Percentiles rank a stretch among this genome's conserved stretches.
phyloP scores from a whole-genome alignment of 2,797 vertebrate species.

The Hypotaenidia philippensis region DNA sequence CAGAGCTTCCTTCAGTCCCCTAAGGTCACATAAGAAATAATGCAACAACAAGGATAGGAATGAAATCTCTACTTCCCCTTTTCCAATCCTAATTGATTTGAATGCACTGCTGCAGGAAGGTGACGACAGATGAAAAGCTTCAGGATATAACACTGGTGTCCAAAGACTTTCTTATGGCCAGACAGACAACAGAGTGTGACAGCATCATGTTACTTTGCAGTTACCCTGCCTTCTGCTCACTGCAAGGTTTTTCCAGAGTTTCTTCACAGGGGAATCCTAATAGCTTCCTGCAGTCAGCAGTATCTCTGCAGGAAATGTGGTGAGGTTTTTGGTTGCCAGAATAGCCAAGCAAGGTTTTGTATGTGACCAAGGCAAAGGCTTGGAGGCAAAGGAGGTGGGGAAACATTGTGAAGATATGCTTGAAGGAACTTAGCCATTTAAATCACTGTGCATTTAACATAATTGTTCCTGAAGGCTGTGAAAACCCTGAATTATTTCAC shows the following conservation, averaged over 20 bases:
- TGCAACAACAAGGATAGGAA: background rate
- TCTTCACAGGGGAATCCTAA: background rate
- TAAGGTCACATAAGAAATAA: background rate
- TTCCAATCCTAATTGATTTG: background rate
- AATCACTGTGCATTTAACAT: background rate
- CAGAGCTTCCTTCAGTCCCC: background rate
- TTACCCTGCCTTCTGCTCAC: background rate
- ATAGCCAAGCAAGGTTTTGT: background rate
- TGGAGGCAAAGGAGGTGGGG: background rate
- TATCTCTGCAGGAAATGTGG: background rate
- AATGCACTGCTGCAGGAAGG: background rate
- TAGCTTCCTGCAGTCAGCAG: background rate
- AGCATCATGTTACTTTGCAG: background rate
- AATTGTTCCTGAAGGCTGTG: background rate
- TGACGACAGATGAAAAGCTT: background rate
- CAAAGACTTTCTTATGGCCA: background rate
- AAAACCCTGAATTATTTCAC: slow-evolving; percentile 20
- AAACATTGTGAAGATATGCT: background rate
- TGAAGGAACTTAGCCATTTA: background rate
- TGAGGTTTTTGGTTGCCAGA: background rate
- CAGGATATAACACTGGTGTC: background rate
- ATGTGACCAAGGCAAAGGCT: background rate
- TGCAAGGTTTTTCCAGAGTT: background rate
- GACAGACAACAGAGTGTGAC: fast-evolving
- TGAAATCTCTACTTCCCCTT: background rate